Conservation (phyloP, 2,888 invertebrate genomes). For the Pelosia muscerda region DNA sequence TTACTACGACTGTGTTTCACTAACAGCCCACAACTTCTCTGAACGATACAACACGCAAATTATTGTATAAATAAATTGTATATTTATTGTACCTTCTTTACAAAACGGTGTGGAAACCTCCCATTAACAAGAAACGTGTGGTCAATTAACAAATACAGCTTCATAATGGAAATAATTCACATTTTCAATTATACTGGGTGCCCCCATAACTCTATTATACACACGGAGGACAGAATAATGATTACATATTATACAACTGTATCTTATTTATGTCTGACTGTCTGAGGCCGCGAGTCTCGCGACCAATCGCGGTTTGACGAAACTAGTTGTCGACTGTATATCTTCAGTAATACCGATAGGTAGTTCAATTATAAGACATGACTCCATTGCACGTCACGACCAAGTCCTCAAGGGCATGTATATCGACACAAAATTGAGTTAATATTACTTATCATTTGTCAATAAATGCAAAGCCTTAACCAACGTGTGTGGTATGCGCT, state of each 20-base stretch:
- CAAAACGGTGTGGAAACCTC: slow-evolving; percentile 22
- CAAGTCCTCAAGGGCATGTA: slow-evolving; percentile 5
- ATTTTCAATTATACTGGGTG: too few relatives aligned
- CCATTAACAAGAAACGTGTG: slow-evolving; percentile 29
- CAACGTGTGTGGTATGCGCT: background rate
- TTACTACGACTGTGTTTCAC: background rate
- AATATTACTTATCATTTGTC: background rate
- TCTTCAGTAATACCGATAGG: slow-evolving; percentile 36
- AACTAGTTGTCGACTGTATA: slow-evolving; percentile 26
- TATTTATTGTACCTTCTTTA: slow-evolving; percentile 16
- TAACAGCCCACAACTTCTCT: slow-evolving; percentile 13
- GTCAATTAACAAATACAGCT: slow-evolving; percentile 32
- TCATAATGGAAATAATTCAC: slow-evolving; percentile 1
- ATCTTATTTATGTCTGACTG: slow-evolving; percentile 32
- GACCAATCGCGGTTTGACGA: slow-evolving; percentile 33
- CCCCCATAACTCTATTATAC: too few relatives aligned
- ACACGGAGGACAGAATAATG: too few relatives aligned
- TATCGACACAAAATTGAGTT: background rate
- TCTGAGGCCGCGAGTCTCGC: background rate
- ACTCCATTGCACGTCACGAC: background rate
- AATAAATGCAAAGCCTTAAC: slow-evolving; percentile 1
- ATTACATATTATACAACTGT: slow-evolving; percentile 40
- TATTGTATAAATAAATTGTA: slow-evolving; percentile 15
- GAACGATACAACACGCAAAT: background rate
- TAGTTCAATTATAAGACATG: slow-evolving; percentile 37